Evolutionary conservation across 2,888 invertebrate genomes (phyloP), one percentile per base, ranked within the genome.

Genomic region (Agrypnus murinus): DNA sequence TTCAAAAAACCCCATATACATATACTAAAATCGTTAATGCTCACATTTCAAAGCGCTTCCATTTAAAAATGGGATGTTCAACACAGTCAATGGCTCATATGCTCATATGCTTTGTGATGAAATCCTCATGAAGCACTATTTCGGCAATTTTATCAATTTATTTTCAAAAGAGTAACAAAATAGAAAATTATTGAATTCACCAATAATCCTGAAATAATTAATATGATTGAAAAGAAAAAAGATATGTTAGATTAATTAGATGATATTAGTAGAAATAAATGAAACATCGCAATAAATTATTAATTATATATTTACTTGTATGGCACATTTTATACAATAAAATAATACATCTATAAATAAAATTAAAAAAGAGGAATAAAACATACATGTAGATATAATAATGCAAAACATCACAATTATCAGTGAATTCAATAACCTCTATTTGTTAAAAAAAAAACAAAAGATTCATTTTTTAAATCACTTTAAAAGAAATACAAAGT

Each of bases 111-210:
- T n/a, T n/a, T n/a, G n/a, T n/a, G n/a, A n/a, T n/a, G n/a, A n/a
- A n/a, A n/a, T n/a, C n/a, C n/a, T n/a, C n/a, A n/a, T n/a, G n/a
- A n/a, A n/a, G n/a, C n/a, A n/a, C n/a, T n/a, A n/a, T n/a, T n/a
- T n/a, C n/a, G n/a, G n/a, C n/a, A 36, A 36, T 8, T 36, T 36
- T 36, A 8, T 36, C 36, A 36, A 36, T 36, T 36, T 36, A 36
- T 36, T 36, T 36, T 36, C 7, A 36, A 36, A 36, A 7, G 9
- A 36, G 9, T 36, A 46, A 46, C 17, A 46, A 46, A 46, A 46
- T 17, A 9, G n/a, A 36, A 15, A 15, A 63, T 36, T 67, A 60
- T 67, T 53, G 64, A 60, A 68, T 74, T 69, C 68, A 72, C 48
- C 53, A 62, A 71, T 66, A 62, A 73, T 40, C 64, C 7, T 25